phyloP scores from a whole-genome alignment of 1,140 invertebrate species.

The Papilio polyxenes region DNA sequence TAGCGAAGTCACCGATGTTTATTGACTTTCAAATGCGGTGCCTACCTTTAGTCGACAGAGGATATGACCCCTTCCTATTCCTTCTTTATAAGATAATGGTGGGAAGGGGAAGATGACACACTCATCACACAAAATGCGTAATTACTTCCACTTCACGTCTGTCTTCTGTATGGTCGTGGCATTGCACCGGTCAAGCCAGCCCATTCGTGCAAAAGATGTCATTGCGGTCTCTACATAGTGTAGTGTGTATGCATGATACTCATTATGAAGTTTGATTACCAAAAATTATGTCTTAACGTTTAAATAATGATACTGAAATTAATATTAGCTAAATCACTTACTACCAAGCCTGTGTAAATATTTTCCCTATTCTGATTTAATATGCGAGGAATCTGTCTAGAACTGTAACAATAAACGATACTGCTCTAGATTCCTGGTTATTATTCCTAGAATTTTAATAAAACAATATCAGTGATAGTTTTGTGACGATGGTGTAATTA shows the following conservation, averaged over 20 bases:
- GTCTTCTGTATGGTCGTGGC: no score
- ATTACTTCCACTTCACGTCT: no score
- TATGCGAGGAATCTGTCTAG: neutral
- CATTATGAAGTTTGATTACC: neutral
- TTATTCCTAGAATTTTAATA: neutral
- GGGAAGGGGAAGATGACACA: no score
- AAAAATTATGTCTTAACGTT: neutral
- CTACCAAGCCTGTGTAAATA: neutral
- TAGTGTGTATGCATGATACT: neutral
- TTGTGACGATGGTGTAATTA: neutral
- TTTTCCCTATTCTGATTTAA: neutral
- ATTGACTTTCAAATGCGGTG: no score
- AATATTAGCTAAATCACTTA: neutral
- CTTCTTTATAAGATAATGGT: no score
- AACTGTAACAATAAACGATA: neutral
- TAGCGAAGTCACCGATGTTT: no score
- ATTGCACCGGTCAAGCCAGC: no score
- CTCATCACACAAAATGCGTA: no score
- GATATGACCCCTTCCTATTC: no score
- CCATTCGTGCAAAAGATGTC: no score
- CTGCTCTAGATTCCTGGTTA: neutral
- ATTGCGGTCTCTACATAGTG: no score
- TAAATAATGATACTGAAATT: neutral
- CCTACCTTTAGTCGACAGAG: no score
- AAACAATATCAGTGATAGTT: neutral